Percentiles rank a stretch among this genome's conserved stretches.
Conservation (phyloP, 2,797 vertebrate genomes). For the Enteromius unitaeniatus region DNA sequence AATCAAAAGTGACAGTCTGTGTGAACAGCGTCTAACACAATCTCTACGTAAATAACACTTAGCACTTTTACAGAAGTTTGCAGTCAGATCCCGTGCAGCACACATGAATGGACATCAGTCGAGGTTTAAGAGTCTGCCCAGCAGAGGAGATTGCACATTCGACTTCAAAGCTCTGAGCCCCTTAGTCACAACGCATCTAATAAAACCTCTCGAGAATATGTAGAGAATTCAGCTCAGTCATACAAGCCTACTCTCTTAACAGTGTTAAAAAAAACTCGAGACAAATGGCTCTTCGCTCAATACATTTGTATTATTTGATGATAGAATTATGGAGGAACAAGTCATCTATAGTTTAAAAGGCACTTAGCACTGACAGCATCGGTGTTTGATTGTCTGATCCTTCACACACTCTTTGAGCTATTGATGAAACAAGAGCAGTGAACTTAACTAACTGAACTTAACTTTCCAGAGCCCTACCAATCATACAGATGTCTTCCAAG, state of each 20-base stretch:
- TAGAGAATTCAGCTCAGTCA: neutral
- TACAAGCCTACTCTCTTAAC: neutral
- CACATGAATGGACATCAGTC: neutral
- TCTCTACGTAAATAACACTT: neutral
- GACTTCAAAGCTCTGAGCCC: neutral
- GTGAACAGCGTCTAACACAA: neutral
- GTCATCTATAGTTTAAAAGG: neutral
- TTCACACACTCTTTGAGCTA: neutral
- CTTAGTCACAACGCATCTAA: neutral
- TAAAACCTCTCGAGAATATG: neutral
- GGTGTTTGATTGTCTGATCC: neutral
- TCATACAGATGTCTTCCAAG: neutral
- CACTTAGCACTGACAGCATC: conserved; percentile 8
- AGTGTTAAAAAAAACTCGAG: neutral
- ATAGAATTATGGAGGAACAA: conserved; percentile 8
- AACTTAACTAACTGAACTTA: neutral
- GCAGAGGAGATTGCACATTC: neutral
- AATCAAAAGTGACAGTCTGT: conserved; percentile 14
- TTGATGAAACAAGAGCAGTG: neutral
- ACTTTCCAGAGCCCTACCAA: neutral
- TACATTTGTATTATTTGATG: neutral
- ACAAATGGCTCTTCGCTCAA: neutral
- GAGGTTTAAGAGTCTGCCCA: neutral
- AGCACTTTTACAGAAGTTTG: conserved; percentile 18
- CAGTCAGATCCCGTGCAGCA: neutral